Conservation (phyloP, 2,113 vertebrate species). For the Amazona vittata region DNA sequence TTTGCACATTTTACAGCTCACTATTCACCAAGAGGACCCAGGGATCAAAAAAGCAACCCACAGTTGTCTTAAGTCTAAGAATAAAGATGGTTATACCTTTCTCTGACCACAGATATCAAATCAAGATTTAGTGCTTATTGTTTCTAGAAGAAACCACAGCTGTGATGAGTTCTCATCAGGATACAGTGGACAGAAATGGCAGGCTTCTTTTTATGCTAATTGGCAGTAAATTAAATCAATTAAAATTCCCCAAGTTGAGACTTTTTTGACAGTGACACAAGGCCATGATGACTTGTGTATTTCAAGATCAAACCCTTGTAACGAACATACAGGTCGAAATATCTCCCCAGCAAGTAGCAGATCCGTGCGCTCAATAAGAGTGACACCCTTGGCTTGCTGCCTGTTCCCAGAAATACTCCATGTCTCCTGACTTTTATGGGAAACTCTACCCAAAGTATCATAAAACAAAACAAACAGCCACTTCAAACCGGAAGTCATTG, state of each 20-base stretch:
- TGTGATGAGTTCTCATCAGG: neutral
- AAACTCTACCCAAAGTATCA: neutral
- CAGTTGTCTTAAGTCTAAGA: neutral
- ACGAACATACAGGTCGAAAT: fast-evolving
- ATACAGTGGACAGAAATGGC: neutral
- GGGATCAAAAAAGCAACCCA: neutral
- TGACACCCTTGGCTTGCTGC: neutral
- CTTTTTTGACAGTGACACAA: neutral
- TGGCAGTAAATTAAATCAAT: neutral
- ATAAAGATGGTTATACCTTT: neutral
- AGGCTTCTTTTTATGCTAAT: neutral
- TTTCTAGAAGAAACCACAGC: neutral
- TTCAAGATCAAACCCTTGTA: neutral
- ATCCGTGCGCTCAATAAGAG: neutral
- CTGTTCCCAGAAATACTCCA: neutral
- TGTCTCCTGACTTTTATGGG: neutral
- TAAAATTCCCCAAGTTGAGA: neutral
- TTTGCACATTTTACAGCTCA: neutral
- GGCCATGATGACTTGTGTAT: fast-evolving
- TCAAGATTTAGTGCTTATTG: neutral
- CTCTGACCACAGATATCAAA: neutral
- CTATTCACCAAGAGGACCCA: neutral
- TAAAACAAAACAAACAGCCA: neutral
- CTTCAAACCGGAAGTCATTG: neutral
- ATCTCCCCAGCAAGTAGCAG: neutral